A percentile compares a stretch with the other conserved stretches of the same genome.
These are phyloP conservation scores for Paragorgia papillata DNA, from an alignment of 92 coral and sea anemone genomes.

Conservation along the genomic window DNA sequence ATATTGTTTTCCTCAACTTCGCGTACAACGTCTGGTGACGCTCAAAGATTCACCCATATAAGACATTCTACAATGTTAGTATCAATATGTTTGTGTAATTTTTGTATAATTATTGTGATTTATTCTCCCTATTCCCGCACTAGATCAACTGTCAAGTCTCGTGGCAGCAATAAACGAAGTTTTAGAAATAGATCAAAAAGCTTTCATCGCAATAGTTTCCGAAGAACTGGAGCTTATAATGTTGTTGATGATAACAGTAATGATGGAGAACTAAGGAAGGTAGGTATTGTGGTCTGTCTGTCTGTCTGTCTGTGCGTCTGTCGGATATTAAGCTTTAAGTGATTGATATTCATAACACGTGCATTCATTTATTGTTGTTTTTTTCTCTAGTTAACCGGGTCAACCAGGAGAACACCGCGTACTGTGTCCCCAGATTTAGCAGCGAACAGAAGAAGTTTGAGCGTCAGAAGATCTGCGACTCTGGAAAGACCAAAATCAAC, in stretches of 20 bases:
- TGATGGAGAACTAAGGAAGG: slow-evolving; percentile 30
- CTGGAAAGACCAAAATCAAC: slow-evolving; percentile 34
- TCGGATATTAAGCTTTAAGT: no score
- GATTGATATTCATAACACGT: no score
- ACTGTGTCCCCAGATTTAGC: slow-evolving; percentile 6
- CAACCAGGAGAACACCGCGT: background rate
- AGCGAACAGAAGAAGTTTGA: slow-evolving; percentile 9
- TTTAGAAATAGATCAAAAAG: slow-evolving; percentile 22
- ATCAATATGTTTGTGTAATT: no score
- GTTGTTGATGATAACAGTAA: slow-evolving; percentile 24
- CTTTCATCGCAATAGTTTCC: slow-evolving; percentile 30
- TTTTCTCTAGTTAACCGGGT: no score
- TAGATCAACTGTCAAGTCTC: slow-evolving; percentile 11
- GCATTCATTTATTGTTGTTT: no score
- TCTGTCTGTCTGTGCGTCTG: no score
- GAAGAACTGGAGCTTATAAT: slow-evolving; percentile 23
- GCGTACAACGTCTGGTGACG: no score
- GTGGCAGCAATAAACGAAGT: slow-evolving; percentile 21
- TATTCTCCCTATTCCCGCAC: no score
- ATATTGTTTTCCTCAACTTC: no score
- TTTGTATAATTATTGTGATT: no score
- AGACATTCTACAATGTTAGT: background rate
- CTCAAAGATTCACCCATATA: background rate
- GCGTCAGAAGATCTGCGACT: slow-evolving; percentile 2
- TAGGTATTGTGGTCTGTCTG: background rate